Base-by-base conservation (phyloP, 2,888 invertebrate species). In the Eupithecia subumbrata region DNA sequence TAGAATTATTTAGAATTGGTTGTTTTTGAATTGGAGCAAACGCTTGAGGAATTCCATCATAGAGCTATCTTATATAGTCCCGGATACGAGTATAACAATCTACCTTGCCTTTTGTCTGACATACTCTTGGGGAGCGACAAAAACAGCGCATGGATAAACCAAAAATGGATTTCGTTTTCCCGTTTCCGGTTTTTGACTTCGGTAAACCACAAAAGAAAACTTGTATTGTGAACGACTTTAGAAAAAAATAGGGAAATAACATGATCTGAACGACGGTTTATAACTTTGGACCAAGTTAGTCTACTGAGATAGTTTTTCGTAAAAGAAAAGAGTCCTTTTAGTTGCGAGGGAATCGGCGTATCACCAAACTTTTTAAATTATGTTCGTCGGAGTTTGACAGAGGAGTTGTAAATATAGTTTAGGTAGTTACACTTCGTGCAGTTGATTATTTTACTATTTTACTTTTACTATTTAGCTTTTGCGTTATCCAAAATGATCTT, bases 301-400 rank as follows among this genome's bases (percentile, higher is more conserved):
- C 80, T 79, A n/a, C 72, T 76, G 79, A 79, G 80, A 78, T 71
- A 77, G 66, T 78, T 76, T 72, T 76, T 70, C 18, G 70, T 72
- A 40, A 60, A 43, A 56, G 67, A 76, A 75, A 73, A 66, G 48
- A 73, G 68, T 71, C 67, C 12, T 12, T 75, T 78, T 80, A 78
- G 78, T 79, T 78, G 72, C 71, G 45, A 76, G 40, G 72, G 67
- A 75, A 71, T 71, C 71, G 43, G 73, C 75, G 74, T 75, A 78
- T 73, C 76, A 56, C 64, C 12, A 76, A 78, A 79, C 72, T 81
- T 80, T 14, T 37, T 63, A 76, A 77, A 78, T 71, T 76, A 76
- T 73, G 78, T 78, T 78, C 66, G 60, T 22, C 25, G 75, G 67
- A 76, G 76, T 76, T 78, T 79, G 69, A 69, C 63, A 69, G 68